These are phyloP conservation scores for Euborellia annulipes DNA, from an alignment of 1,140 invertebrate species.

Conservation along the genomic window DNA sequence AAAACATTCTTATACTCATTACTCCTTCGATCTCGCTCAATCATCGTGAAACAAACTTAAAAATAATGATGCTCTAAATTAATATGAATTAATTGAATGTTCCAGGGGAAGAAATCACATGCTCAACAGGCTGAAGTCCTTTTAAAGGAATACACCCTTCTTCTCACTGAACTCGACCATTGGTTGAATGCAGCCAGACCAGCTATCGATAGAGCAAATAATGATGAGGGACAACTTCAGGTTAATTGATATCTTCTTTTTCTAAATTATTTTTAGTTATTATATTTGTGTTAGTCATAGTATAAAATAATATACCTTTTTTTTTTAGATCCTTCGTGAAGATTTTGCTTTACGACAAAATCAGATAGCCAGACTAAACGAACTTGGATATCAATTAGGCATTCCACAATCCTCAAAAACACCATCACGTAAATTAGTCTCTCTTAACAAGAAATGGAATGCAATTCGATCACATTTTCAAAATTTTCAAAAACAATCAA, in stretches of 20 bases:
- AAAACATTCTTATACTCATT: too few relatives aligned
- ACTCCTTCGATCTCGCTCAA: too few relatives aligned
- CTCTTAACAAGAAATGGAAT: constrained; percentile 29
- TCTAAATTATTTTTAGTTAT: too few relatives aligned
- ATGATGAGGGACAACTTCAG: constrained; percentile 33
- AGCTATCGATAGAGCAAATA: constrained; percentile 36
- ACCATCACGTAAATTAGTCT: too few relatives aligned
- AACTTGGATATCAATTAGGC: constrained; percentile 6
- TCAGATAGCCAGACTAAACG: constrained; percentile 31
- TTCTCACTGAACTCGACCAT: constrained; percentile 30
- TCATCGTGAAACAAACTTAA: too few relatives aligned
- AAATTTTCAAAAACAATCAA: constrained; percentile 26
- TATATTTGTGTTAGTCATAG: too few relatives aligned
- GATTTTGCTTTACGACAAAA: constrained; percentile 31
- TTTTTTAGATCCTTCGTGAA: constrained; percentile 21
- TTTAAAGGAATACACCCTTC: constrained; percentile 30
- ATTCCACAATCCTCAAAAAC: too few relatives aligned
- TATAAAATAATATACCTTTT: constrained; percentile 15
- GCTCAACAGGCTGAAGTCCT: constrained; percentile 40
- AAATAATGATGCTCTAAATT: too few relatives aligned
- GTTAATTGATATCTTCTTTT: not conserved
- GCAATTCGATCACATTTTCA: constrained; percentile 31
- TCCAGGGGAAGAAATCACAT: constrained; percentile 22
- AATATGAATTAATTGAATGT: too few relatives aligned
- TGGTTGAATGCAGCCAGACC: constrained; percentile 33